Conservation (phyloP, 2,888 invertebrate genomes). For the Coenonympha arcania region DNA sequence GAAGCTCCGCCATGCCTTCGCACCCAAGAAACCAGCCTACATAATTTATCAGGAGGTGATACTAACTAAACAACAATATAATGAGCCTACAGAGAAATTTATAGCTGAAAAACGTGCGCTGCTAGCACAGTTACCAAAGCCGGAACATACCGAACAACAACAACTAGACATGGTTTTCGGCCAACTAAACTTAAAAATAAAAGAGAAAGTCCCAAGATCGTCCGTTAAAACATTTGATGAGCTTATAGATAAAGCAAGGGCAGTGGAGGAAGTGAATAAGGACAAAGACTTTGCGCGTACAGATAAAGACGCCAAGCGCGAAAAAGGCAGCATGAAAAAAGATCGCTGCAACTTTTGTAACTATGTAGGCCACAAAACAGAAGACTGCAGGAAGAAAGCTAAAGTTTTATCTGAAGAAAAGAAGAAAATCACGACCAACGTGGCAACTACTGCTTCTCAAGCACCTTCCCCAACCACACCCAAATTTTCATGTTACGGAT, state of each 20-base stretch:
- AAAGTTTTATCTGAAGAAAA: no score
- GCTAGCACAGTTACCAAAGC: not conserved
- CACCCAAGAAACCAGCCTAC: not conserved
- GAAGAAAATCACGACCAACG: no score
- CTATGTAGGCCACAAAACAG: no score
- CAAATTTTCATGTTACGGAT: no score
- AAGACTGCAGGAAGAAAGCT: no score
- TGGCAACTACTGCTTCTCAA: no score
- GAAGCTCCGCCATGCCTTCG: not conserved
- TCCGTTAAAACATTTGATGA: not conserved
- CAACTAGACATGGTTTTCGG: not conserved
- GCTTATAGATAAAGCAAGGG: not conserved
- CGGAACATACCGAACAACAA: not conserved
- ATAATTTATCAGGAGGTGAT: not conserved
- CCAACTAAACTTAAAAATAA: not conserved
- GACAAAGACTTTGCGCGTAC: no score
- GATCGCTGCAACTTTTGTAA: no score
- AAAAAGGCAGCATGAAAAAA: no score
- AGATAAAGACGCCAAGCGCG: no score
- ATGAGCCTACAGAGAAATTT: not conserved
- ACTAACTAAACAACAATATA: not conserved
- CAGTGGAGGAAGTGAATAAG: no score
- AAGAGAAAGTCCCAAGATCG: not conserved
- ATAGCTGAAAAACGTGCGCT: not conserved
- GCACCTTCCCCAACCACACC: no score